Base-by-base conservation (phyloP, 2,797 vertebrate genomes). In the Notoglanidium macrostoma region DNA sequence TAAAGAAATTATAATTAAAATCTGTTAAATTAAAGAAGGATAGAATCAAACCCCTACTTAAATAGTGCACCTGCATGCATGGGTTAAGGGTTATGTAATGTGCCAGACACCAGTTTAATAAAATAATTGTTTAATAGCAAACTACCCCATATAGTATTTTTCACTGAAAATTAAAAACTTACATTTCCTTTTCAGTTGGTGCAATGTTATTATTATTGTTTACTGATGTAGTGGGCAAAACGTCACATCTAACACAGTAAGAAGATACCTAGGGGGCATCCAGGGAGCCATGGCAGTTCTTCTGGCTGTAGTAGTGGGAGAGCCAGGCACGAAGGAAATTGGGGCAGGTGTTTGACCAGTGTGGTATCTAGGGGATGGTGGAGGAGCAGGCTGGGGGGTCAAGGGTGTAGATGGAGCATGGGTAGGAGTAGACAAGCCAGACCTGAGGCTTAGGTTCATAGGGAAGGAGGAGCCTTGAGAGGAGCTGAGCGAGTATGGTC, bases 181-280 rank as follows among this genome's bases (percentile, higher is more conserved):
- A 74, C 17, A 83, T 83, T 54, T 61, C 61, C 89, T 70, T 86
- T 87, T 86, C 32, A 83, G 32, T 35, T 95, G 94, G 86, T 85
- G 32, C 3, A 29, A 26, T 8, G 59, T 79, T 40, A 1, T 55
- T 44, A 21, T 67, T 82, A 57, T 19, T 46, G 65, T 86, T 91
- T 90, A 90, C 46, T 61, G 35, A 80, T 92, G 91, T 92, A 92
- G 87, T 89, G 80, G 87, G 35, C 2, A 90, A 79, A 85, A 79
- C 88, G 86, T 88, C 88, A 92, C 91, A 88, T 88, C 85, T 91
- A 92, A 95, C 92, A 92, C 91, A 92, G 85, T 88, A 85, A 90
- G 83, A 86, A 93, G 95, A 93, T 99, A 99, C 98, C 98, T 99
- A 98, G 96, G 94, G 0, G 97, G 95, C 89, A 96, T 97, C 95